Evolutionary conservation across 2,113 vertebrate genomes (phyloP).

Genomic region (Azemiops feae): DNA sequence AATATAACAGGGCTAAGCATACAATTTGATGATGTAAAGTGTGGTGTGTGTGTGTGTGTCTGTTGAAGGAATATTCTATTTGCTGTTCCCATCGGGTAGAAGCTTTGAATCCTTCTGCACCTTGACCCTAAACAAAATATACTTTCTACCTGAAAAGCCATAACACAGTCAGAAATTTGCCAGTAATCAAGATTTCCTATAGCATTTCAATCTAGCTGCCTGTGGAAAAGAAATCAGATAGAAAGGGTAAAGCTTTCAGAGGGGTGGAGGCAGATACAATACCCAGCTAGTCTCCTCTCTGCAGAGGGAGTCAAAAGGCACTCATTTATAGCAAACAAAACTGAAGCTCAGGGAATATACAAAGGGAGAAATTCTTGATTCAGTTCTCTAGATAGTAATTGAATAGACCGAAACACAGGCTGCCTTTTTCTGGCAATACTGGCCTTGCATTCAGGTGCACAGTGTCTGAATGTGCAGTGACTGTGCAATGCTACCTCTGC

Average conservation of each 20-base stretch:
- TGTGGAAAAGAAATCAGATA: background rate
- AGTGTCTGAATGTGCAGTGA: background rate
- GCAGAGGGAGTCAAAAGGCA: slow-evolving; percentile 34
- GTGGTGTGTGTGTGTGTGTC: background rate
- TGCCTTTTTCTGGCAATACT: background rate
- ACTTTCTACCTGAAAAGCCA: slow-evolving; percentile 37
- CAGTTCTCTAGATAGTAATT: background rate
- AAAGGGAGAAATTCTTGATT: background rate
- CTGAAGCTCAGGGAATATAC: background rate
- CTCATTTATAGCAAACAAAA: slow-evolving; percentile 36
- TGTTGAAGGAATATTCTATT: background rate
- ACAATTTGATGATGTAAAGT: background rate
- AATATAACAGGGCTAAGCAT: background rate
- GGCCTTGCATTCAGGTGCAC: background rate
- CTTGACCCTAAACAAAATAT: background rate
- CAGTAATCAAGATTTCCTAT: background rate
- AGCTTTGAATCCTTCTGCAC: slow-evolving; percentile 2
- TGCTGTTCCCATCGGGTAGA: background rate
- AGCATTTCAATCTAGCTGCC: slow-evolving; percentile 43
- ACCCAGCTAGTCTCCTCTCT: slow-evolving; percentile 41
- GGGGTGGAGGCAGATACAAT: slow-evolving; percentile 20
- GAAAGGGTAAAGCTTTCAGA: background rate
- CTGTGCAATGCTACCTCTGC: background rate
- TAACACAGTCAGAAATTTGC: slow-evolving; percentile 25
- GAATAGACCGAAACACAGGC: background rate